Evolutionary conservation across 2,113 vertebrate genomes (phyloP).

Genomic region (Rallus limicola): DNA sequence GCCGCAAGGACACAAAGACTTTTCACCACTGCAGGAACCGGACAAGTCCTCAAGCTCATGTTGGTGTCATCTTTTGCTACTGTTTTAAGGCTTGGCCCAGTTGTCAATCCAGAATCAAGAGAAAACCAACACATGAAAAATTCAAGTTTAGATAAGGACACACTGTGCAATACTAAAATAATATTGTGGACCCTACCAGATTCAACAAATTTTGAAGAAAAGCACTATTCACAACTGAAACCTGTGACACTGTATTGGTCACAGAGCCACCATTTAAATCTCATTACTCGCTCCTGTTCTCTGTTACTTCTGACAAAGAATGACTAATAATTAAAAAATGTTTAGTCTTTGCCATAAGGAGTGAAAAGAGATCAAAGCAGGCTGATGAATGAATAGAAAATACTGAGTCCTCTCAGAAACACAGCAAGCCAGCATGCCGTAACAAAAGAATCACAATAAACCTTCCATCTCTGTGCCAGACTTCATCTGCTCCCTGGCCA

Average conservation of each 20-base stretch:
- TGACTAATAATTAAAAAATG: background rate
- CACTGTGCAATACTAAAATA: no score
- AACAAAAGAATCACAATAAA: background rate
- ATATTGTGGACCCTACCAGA: background rate
- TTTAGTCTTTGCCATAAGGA: background rate
- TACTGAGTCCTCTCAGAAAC: background rate
- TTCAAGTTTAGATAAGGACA: background rate
- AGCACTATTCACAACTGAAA: background rate
- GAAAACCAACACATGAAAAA: background rate
- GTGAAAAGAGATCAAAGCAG: background rate
- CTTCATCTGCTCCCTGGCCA: background rate
- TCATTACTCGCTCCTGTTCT: background rate
- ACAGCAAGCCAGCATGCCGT: background rate
- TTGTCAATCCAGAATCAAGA: background rate
- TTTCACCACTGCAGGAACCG: background rate
- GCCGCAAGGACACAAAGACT: background rate
- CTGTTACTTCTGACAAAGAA: background rate
- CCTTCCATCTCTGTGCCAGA: background rate
- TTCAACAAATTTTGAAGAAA: background rate
- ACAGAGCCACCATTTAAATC: background rate
- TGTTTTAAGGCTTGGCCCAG: background rate
- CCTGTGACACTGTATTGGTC: background rate
- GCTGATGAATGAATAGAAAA: background rate
- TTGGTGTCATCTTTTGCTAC: background rate
- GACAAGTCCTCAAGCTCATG: background rate